phyloP scores from a whole-genome alignment of 37 sponge, comb jelly and placozoan species.

The Agelas oroides region DNA sequence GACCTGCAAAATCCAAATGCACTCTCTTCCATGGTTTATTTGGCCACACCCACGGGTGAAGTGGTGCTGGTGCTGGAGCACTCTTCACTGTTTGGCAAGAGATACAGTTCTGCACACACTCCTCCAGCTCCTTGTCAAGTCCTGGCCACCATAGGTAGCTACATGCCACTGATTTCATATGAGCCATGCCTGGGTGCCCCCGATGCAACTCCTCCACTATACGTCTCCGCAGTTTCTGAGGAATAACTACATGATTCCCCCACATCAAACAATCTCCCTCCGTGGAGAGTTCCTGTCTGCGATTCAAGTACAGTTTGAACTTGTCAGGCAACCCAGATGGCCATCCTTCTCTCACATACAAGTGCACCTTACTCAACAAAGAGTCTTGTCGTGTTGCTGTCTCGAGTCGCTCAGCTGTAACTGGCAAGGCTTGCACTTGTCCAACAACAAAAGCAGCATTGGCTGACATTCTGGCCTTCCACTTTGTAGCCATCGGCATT shows the following conservation, averaged over 20 bases:
- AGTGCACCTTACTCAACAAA: neutral
- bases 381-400: slow-evolving; percentile 21
- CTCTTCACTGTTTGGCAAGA: neutral
- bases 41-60: slow-evolving; percentile 54
- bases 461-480: neutral
- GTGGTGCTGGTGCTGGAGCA: slow-evolving; percentile 16
- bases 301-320: neutral
- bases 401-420: slow-evolving; percentile 13
- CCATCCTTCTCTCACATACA: neutral
- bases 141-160: slow-evolving; percentile 47
- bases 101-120: neutral
- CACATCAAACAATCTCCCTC: slow-evolving; percentile 22
- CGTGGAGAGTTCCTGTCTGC: neutral
- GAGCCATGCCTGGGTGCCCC: slow-evolving; percentile 24
- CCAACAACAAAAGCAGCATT: neutral
- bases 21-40: slow-evolving; percentile 26
- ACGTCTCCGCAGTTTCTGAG: neutral
- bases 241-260: slow-evolving; percentile 26
- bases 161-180: slow-evolving; percentile 35
- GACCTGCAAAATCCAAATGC: slow-evolving; percentile 43
- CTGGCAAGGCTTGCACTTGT: slow-evolving; percentile 2
- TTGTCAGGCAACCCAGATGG: neutral
- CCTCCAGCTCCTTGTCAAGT: slow-evolving; percentile 31
- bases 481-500: slow-evolving; percentile 47
- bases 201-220: slow-evolving; percentile 4